Conservation (phyloP, 2,113 vertebrate genomes). For the Scytalopus superciliaris region DNA sequence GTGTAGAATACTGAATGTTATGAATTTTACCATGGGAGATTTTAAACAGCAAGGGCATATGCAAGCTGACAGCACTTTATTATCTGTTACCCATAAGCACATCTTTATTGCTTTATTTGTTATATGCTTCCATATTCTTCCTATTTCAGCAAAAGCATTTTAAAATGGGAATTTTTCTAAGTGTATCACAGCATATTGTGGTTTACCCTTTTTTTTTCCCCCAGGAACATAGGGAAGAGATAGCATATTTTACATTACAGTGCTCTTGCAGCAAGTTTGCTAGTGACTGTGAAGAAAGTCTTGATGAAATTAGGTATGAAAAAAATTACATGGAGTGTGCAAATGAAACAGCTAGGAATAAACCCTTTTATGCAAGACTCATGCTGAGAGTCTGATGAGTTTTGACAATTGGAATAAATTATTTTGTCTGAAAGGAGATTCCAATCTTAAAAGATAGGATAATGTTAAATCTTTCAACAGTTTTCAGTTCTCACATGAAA, state of each 20-base stretch:
- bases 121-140: background rate
- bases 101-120: slow-evolving; percentile 35
- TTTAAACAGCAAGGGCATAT: slow-evolving; percentile 26
- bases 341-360: slow-evolving; percentile 51
- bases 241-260: background rate
- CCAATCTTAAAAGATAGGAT: background rate
- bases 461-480: background rate
- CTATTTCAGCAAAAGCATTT: background rate
- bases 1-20: background rate
- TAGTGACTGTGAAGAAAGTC: slow-evolving; percentile 10
- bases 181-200: background rate
- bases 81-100: background rate
- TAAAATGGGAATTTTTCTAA: background rate
- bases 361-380: slow-evolving; percentile 55
- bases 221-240: background rate
- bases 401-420: slow-evolving; percentile 59
- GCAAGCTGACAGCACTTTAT: background rate
- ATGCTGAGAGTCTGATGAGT: slow-evolving; percentile 46
- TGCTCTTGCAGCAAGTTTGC: background rate
- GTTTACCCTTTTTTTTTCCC: background rate
- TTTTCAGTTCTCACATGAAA: background rate
- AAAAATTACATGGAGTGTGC: slow-evolving; percentile 18
- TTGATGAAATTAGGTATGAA: slow-evolving; percentile 57
- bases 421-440: slow-evolving; percentile 47
- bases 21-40: slow-evolving; percentile 1